Percentiles rank a stretch among this genome's conserved stretches.
Evolutionary conservation across 2,888 invertebrate species (phyloP).

Genomic region (Drosophila seclusa): DNA sequence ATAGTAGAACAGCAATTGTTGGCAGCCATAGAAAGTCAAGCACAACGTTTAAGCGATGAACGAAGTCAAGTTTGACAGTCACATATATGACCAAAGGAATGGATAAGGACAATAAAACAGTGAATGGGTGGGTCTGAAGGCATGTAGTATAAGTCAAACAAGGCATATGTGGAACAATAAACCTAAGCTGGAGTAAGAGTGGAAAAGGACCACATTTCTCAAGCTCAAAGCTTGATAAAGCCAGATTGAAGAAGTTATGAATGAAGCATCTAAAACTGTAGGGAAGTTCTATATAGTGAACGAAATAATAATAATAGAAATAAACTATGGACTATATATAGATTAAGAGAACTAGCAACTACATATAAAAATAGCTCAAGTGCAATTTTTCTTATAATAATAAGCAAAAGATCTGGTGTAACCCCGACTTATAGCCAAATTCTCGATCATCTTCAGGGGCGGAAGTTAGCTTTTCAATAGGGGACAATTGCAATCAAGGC

Average conservation of each 20-base stretch:
- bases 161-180: neutral
- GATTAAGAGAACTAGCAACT: neutral
- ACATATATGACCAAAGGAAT: neutral
- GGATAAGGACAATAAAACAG: neutral
- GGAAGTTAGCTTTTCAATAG: neutral
- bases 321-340: neutral
- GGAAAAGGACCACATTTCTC: neutral
- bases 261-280: neutral
- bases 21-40: slow-evolving; percentile 22
- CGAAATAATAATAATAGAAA: neutral
- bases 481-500: slow-evolving; percentile 24
- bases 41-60: slow-evolving; percentile 15
- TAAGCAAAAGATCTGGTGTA: neutral
- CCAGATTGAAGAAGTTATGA: neutral
- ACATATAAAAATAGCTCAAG: neutral
- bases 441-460: neutral
- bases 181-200: neutral
- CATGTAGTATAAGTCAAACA: neutral
- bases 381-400: neutral
- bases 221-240: rapidly evolving
- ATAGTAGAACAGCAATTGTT: neutral
- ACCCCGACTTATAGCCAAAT: neutral
- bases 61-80: neutral
- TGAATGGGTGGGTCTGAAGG: neutral
- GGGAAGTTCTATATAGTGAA: rapidly evolving